These are phyloP conservation scores for Hycleus phaleratus DNA, from an alignment of 1,140 invertebrate species.

Conservation along the genomic window DNA sequence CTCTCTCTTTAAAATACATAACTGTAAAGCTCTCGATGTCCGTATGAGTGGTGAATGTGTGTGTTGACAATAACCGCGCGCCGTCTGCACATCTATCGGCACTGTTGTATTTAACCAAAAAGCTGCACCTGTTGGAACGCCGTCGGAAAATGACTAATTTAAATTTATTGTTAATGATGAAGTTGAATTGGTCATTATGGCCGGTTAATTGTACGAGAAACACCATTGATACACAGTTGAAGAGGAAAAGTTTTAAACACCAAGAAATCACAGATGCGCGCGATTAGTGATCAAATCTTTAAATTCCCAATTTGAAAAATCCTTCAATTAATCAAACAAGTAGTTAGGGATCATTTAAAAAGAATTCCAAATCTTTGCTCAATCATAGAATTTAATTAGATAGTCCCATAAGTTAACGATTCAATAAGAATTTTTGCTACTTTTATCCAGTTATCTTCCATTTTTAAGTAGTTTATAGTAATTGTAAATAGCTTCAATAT, in stretches of 20 bases:
- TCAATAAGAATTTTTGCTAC: conserved; percentile 6
- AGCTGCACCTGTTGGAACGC: conserved; percentile 27
- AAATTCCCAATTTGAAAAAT: no score
- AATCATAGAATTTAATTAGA: conserved; percentile 20
- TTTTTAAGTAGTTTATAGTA: conserved; percentile 22
- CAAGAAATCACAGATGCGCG: neutral
- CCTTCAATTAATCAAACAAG: neutral
- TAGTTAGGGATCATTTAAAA: conserved; percentile 11
- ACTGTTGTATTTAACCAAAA: neutral
- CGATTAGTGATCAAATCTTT: conserved; percentile 1
- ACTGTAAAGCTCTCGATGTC: no score
- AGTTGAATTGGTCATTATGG: neutral
- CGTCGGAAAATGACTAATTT: conserved; percentile 1
- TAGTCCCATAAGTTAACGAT: conserved; percentile 8
- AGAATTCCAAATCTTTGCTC: conserved; percentile 21
- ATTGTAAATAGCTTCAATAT: conserved; percentile 10
- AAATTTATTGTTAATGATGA: neutral
- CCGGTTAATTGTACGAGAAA: neutral
- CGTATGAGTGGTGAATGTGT: no score
- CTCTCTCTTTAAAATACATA: no score
- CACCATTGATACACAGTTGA: neutral
- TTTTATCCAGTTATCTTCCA: conserved; percentile 25
- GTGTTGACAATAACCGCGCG: neutral
- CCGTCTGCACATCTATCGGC: conserved; percentile 6
- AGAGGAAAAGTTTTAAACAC: neutral